Base-by-base conservation (phyloP, 2,797 vertebrate species). In the Acanthurus tractus region DNA sequence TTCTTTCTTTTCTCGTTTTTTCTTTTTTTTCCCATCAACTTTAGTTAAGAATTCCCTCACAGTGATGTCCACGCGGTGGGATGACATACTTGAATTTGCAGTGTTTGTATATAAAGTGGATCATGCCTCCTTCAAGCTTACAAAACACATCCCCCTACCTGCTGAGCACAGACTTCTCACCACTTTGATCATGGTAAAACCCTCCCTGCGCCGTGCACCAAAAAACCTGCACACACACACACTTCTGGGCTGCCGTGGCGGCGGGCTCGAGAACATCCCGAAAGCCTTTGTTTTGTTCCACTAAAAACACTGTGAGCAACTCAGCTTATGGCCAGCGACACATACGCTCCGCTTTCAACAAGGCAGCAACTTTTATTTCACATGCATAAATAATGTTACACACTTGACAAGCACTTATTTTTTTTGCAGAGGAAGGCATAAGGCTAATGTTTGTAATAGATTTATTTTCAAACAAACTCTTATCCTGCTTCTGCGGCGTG, bases 131-230 rank as follows among this genome's bases (percentile, higher is more conserved):
- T 86, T 83, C 76, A 46, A 85, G 77, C 86, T 76, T 66, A 78
- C 70, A 65, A 69, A 79, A 88, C 65, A 59, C 69, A 59, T 58
- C 65, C 72, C 72, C 40, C 53, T 76, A 84, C 89, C 84, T 91
- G 89, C 88, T 83, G 83, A 89, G 85, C 69, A 65, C 76, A 77
- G 76, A 86, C 88, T 90, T 79, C 73, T 82, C 57, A 46, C 18
- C 34, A 65, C 87, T 91, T 92, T 93, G 89, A 92, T 91, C 82
- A 81, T 75, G 29, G 62, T 34, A 75, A 75, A 18, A 15, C 23
- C 34, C 23, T 10, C 44, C 34, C 29, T 46, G 22, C 45, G 68
- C 55, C 29, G n/a, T 1, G 12, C 63, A 48, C 72, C 63, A 48
- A 65, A 55, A 80, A 53, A 50, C n/a, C n/a, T n/a, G n/a, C 45